Evolutionary conservation across 2,113 vertebrate species (phyloP), one percentile per base, ranked within the genome.

Genomic region (Macrotis lagotis): DNA sequence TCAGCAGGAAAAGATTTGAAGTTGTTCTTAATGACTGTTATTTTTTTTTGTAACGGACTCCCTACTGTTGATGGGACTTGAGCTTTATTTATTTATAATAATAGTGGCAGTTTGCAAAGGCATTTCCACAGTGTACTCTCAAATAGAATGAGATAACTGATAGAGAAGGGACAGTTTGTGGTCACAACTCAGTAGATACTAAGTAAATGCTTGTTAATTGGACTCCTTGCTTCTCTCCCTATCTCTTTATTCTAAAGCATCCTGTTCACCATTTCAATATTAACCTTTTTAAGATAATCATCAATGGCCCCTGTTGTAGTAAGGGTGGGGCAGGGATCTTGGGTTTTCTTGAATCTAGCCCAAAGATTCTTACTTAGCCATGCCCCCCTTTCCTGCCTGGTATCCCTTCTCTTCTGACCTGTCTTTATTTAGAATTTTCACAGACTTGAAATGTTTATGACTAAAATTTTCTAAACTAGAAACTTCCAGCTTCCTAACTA

Each of bases 21-120:
- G 48, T 11, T 37, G 2, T 44, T 90, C 28, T 16, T 44, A 51
- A 48, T 4, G 37, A 8, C 66, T 55, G 3, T 48, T 50, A 90
- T 16, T 26, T 48, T 83, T 92, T 92, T 16, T 83, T 53, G 74
- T n/a, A 89, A 44, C 12, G 74, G 88, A 96, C 55, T 91, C 50
- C n/a, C 31, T 51, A 26, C 25, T 12, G 59, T 74, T 25, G n/a
- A n/a, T n/a, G n/a, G 44, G 55, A 28, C n/a, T 26, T 4, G 25
- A 0, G 25, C n/a, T 89, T 16, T 9, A 44, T 12, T 19, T 14
- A 25, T 49, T 12, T 26, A 9, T 50, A 26, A 16, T 0, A 25
- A 26, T 4, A 0, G 2, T 0, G 37, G 48, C 37, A 3, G 51
- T 11, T 55, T 9, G n/a, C 4, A 2, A 0, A 3, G 50, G 28